Percentiles rank a stretch among this genome's conserved stretches.
phyloP scores from a whole-genome alignment of 2,113 vertebrate species.

The Cephalophus harveyi region DNA sequence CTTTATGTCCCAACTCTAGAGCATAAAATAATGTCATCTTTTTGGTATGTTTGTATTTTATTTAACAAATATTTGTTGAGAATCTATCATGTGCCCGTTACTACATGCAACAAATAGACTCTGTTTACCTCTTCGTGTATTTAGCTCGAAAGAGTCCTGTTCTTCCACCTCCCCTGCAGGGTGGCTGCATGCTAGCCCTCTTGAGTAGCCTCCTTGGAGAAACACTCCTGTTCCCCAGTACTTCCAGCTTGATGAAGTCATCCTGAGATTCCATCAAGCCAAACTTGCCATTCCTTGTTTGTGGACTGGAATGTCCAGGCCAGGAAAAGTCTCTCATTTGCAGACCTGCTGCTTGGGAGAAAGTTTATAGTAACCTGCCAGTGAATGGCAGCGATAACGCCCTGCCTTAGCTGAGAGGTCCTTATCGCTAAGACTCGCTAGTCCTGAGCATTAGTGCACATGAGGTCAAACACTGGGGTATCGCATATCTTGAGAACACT shows the following conservation, averaged over 20 bases:
- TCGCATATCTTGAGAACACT: background rate
- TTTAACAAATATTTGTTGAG: background rate
- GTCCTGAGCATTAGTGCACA: background rate
- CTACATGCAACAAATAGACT: background rate
- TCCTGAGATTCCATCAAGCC: background rate
- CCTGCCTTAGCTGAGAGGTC: background rate
- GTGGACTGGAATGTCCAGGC: background rate
- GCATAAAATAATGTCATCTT: background rate
- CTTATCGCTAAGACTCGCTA: background rate
- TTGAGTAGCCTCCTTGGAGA: background rate
- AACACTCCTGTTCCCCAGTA: background rate
- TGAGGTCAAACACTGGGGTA: background rate
- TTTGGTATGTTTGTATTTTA: background rate
- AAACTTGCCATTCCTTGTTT: background rate
- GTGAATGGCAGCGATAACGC: background rate
- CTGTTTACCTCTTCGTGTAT: background rate
- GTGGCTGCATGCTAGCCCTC: background rate
- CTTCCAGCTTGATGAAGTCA: background rate
- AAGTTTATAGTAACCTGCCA: background rate
- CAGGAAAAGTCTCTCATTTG: background rate
- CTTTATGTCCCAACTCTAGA: background rate
- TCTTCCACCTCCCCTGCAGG: background rate
- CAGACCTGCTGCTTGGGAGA: background rate
- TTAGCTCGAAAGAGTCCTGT: background rate
- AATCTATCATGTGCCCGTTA: background rate